Conservation (phyloP, 2,888 invertebrate species). For the Hyppa rectilinea region DNA sequence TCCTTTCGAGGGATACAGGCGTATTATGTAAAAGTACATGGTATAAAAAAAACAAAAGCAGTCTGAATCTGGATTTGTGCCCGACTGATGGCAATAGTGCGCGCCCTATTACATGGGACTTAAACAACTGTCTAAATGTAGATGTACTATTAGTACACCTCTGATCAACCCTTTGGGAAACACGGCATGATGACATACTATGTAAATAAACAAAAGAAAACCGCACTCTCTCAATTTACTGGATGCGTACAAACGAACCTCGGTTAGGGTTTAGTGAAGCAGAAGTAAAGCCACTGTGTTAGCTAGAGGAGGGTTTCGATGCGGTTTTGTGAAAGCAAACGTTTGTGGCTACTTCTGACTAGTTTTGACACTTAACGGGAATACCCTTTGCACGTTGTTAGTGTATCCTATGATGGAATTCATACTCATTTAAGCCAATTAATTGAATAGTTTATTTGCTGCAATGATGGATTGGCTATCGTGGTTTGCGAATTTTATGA, state of each 20-base stretch:
- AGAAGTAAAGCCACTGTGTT: slow-evolving; percentile 46
- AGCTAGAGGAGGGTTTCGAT: slow-evolving; percentile 40
- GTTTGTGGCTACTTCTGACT: slow-evolving; percentile 49
- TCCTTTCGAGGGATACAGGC: too few relatives aligned
- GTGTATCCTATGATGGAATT: slow-evolving; percentile 3
- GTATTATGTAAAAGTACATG: too few relatives aligned
- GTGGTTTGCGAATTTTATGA: neutral
- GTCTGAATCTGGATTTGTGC: too few relatives aligned
- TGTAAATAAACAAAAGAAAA: neutral
- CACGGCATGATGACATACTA: too few relatives aligned
- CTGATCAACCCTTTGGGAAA: too few relatives aligned
- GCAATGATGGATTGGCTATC: neutral
- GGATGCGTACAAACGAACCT: slow-evolving; percentile 33
- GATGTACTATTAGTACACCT: too few relatives aligned
- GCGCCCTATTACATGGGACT: too few relatives aligned
- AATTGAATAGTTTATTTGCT: neutral
- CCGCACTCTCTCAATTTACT: neutral
- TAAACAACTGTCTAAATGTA: too few relatives aligned
- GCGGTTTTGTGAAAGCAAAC: slow-evolving; percentile 60
- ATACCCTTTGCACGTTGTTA: slow-evolving; percentile 25
- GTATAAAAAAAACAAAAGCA: too few relatives aligned
- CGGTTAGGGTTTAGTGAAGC: slow-evolving; percentile 30
- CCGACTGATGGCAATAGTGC: too few relatives aligned
- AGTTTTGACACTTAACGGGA: slow-evolving; percentile 50
- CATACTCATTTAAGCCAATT: neutral